These are phyloP conservation scores for Tinea semifulvella DNA, from an alignment of 2,888 invertebrate species.

Conservation along the genomic window DNA sequence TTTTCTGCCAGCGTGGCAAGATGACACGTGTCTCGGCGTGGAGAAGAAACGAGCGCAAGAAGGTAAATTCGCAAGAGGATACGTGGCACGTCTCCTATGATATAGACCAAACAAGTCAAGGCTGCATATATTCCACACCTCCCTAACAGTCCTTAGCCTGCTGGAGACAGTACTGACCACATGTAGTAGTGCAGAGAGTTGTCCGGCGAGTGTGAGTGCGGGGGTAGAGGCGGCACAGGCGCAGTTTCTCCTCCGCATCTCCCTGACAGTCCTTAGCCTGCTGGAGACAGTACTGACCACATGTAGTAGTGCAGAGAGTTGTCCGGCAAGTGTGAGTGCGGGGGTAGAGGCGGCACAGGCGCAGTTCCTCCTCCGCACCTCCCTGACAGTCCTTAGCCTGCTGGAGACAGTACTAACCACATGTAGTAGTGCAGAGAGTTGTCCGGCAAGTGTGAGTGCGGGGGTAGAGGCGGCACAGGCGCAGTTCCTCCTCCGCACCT, in stretches of 20 bases:
- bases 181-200: slow-evolving; percentile 62
- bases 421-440: slow-evolving; percentile 62
- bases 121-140: too few species aligned
- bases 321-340: slow-evolving; percentile 60
- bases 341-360: slow-evolving; percentile 65
- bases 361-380: slow-evolving; percentile 74
- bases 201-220: slow-evolving; percentile 60
- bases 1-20: too few species aligned
- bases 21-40: too few species aligned
- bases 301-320: slow-evolving; percentile 62
- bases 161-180: slow-evolving; percentile 63
- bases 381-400: slow-evolving; percentile 82
- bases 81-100: too few species aligned
- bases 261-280: slow-evolving; percentile 82
- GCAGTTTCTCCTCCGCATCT: slow-evolving; percentile 74
- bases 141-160: too few species aligned
- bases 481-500: slow-evolving; percentile 74
- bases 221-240: slow-evolving; percentile 67
- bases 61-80: too few species aligned
- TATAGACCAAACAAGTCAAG: too few species aligned
- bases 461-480: slow-evolving; percentile 67
- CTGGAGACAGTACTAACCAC: slow-evolving; percentile 63
- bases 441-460: slow-evolving; percentile 60
- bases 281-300: slow-evolving; percentile 63
- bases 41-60: too few species aligned